phyloP scores from a whole-genome alignment of 2,888 invertebrate species.

The Pemphredon lugubris region DNA sequence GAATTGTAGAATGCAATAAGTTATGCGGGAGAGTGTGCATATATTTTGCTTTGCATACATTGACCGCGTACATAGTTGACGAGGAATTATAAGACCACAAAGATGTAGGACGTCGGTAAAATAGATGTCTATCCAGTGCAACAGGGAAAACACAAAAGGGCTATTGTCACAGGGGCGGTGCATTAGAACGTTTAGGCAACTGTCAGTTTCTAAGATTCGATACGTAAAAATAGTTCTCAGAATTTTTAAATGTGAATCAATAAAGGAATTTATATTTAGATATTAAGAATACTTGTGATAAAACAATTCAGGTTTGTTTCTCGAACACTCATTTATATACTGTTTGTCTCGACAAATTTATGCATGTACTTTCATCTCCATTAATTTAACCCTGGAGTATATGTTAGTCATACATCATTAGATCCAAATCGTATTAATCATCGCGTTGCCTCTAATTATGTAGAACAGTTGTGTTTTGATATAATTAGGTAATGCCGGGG shows the following conservation, averaged over 20 bases:
- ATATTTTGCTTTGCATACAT: neutral
- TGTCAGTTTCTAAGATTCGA: slow-evolving; percentile 73
- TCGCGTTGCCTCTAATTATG: slow-evolving; percentile 17
- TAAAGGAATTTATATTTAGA: slow-evolving; percentile 64
- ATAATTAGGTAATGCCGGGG: neutral
- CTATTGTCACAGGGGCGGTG: slow-evolving; percentile 68
- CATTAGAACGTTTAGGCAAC: slow-evolving; percentile 71
- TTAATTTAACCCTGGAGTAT: slow-evolving; percentile 33
- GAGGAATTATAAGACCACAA: neutral
- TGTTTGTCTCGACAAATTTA: neutral
- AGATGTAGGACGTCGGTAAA: slow-evolving; percentile 34
- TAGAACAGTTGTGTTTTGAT: slow-evolving; percentile 6
- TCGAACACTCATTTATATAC: too few relatives aligned
- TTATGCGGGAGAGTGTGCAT: neutral
- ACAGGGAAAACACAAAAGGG: slow-evolving; percentile 47
- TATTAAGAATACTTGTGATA: slow-evolving; percentile 64
- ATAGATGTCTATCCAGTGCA: slow-evolving; percentile 14
- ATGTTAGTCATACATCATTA: slow-evolving; percentile 36
- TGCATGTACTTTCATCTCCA: slow-evolving; percentile 16
- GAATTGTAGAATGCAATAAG: slow-evolving; percentile 3
- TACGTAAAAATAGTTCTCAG: slow-evolving; percentile 49
- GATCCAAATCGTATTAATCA: slow-evolving; percentile 15
- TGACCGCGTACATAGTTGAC: neutral
- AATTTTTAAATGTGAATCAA: slow-evolving; percentile 72
- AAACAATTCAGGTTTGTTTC: slow-evolving; percentile 62